Base-by-base conservation (phyloP, 1,140 invertebrate species). In the Ooceraea biroi region DNA sequence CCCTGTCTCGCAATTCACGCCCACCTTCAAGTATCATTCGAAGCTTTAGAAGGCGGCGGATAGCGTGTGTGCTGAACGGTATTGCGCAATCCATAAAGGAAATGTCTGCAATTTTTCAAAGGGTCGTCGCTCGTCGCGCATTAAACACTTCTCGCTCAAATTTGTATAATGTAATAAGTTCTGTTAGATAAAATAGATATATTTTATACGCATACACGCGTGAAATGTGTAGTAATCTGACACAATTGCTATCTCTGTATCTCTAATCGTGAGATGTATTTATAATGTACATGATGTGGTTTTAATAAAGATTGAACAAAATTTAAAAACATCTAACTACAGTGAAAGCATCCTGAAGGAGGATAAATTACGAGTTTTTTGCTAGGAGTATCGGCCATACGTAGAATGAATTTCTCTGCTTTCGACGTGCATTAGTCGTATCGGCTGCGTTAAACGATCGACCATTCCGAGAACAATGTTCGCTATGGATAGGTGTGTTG, bases 401-500 rank as follows among this genome's bases (percentile, higher is more conserved):
- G 76, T 80, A 46, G 50, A 58, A 80, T 22, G 76, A 57, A 80
- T 80, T 80, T 80, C 50, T 80, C 36, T 80, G 76, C 25, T 80
- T 71, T 57, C 50, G 76, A 69, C 76, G 65, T 46, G 36, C 52
- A 80, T 80, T 80, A 80, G 76, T 80, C 50, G 63, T 78, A 69
- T 78, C 36, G 65, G 50, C 41, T 80, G 22, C 65, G 36, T 58
- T 80, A 80, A 80, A 80, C 65, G 36, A 80, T 57, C 50, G 65
- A 57, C 65, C 76, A 78, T 78, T 69, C 36, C 22, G 22, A n/a
- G 65, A 80, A 69, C 76, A 80, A 80, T 80, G 74, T 80, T 71
- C 65, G 65, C 65, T 46, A 27, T 46, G 25, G 65, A 80, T 80
- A 80, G 44, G 50, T 22, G 12, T 71, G 76, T 71, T 80, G 36